phyloP scores from a whole-genome alignment of 1,140 invertebrate genomes.

The Hyles vespertilio region DNA sequence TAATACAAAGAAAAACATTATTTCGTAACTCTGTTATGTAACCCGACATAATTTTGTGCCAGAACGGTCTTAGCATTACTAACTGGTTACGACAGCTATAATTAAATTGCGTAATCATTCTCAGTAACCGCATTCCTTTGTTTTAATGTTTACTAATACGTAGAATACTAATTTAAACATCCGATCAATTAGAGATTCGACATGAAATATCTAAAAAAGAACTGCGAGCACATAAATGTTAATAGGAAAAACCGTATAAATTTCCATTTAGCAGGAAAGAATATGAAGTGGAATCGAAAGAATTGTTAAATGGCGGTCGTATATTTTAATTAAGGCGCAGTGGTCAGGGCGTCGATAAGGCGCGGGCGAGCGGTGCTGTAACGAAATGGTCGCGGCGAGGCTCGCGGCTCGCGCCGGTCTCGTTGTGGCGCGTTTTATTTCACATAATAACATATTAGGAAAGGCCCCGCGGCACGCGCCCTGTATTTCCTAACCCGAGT shows the following conservation, averaged over 20 bases:
- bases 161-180: not conserved
- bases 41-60: no score
- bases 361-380: slow-evolving; percentile 42
- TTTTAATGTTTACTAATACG: not conserved
- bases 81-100: not conserved
- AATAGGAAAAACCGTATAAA: slow-evolving; percentile 32
- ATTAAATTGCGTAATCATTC: not conserved
- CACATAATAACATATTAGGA: slow-evolving; percentile 69
- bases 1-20: no score
- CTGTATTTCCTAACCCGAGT: slow-evolving; percentile 42
- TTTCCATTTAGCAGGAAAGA: slow-evolving; percentile 33
- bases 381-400: slow-evolving; percentile 31
- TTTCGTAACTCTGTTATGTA: no score
- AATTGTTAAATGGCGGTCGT: slow-evolving; percentile 36
- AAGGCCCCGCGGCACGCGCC: slow-evolving; percentile 38
- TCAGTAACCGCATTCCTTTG: not conserved
- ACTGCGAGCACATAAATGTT: slow-evolving; percentile 18
- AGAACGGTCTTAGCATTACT: no score
- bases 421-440: slow-evolving; percentile 53
- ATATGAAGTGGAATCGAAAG: slow-evolving; percentile 31
- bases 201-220: not conserved
- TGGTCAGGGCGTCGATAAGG: slow-evolving; percentile 56
- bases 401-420: slow-evolving; percentile 13
- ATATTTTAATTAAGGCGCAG: slow-evolving; percentile 42
- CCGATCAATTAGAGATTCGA: slow-evolving; percentile 2